Conservation (phyloP, 2,888 invertebrate species). For the Drosophila longiperda region DNA sequence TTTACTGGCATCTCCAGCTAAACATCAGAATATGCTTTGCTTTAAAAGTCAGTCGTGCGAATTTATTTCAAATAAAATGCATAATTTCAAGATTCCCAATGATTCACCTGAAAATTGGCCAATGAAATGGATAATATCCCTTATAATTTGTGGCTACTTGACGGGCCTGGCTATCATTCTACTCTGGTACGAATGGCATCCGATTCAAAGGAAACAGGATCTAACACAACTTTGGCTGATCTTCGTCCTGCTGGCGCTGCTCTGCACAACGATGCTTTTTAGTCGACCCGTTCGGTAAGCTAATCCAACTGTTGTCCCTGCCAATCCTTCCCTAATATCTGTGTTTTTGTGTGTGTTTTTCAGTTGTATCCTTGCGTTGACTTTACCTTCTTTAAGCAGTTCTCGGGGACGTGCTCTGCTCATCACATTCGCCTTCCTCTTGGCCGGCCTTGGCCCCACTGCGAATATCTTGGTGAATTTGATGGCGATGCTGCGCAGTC, state of each 20-base stretch:
- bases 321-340: not conserved
- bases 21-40: not conserved
- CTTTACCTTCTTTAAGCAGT: slow-evolving; percentile 91
- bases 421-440: slow-evolving; percentile 90
- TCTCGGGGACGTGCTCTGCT: slow-evolving; percentile 91
- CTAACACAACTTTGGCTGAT: slow-evolving; percentile 42
- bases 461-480: slow-evolving; percentile 91
- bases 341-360: too few species aligned
- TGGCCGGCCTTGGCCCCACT: slow-evolving; percentile 91
- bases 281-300: slow-evolving; percentile 72
- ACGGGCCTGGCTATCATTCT: slow-evolving; percentile 61
- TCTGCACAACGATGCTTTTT: slow-evolving; percentile 60
- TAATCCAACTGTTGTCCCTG: accelerated
- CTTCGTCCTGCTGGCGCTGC: slow-evolving; percentile 24
- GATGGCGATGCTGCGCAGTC: slow-evolving; percentile 89
- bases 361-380: slow-evolving; percentile 89
- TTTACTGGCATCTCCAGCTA: not conserved
- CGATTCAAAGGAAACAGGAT: slow-evolving; percentile 7
- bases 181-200: slow-evolving; percentile 64
- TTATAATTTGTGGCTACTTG: slow-evolving; percentile 65
- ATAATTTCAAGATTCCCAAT: not conserved
- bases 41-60: not conserved
- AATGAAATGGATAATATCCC: slow-evolving; percentile 34
- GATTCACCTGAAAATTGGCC: slow-evolving; percentile 34
- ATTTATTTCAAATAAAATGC: slow-evolving; percentile 13